Evolutionary conservation across 2,113 vertebrate genomes (phyloP), one percentile per base, ranked within the genome.

Genomic region (Rutilus rutilus): DNA sequence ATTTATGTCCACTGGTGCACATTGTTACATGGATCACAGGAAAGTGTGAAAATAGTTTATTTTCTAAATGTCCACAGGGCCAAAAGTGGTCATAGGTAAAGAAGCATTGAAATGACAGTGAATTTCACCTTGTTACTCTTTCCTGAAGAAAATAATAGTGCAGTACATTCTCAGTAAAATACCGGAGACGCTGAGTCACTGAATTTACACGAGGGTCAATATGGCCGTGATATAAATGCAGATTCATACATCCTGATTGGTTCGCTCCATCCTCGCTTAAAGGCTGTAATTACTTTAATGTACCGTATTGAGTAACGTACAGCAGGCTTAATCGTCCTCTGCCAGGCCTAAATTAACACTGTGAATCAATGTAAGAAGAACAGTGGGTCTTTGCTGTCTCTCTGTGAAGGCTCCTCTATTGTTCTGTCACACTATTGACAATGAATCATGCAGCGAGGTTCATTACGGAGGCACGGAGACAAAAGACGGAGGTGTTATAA

Each of bases 361-460:
- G 47, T 25, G 86, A 89, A 86, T 90, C 82, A 89, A 87, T 86
- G 73, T 57, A 62, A 65, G 47, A 59, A 77, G 82, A 78, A 85
- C 83, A 89, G 86, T 65, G 75, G 80, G 25, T 82, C 62, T 78
- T 30, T 19, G 64, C 82, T 81, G 59, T 60, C 39, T 86, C 76
- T 79, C 50, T n/a, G 30, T 81, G 86, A 82, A 86, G 69, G 85
- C 62, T 74, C 71, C 84, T 86, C 64, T 54, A 87, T 86, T 86
- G 85, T 87, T 86, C 88, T 86, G 54, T 62, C 54, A 84, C 30
- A 85, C 84, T 86, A 89, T 79, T 87, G 87, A 87, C 87, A 42
- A 90, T 81, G 39, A 52, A 90, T 88, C 82, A 86, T 85, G 82
- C 85, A 50, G 57, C 21, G 74, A 33, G 75, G 59, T 52, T 59